These are phyloP conservation scores for Maccullochella peelii DNA, from an alignment of 2,113 vertebrate genomes.

Conservation along the genomic window DNA sequence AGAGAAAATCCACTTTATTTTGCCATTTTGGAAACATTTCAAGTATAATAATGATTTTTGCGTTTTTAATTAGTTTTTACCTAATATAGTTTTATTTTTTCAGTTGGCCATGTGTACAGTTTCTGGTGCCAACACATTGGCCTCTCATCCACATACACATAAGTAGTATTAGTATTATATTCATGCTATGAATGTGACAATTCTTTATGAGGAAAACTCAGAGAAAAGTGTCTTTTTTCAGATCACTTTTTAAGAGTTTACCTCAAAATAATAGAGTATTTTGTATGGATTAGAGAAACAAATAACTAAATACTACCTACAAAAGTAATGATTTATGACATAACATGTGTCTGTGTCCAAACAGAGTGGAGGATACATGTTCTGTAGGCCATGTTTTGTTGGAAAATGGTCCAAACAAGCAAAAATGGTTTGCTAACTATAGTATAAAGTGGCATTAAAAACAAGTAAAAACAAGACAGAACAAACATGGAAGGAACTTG, in stretches of 20 bases:
- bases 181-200: not conserved
- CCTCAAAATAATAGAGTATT: not conserved
- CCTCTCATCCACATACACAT: not conserved
- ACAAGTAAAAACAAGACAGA: too few relatives aligned
- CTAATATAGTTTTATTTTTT: not conserved
- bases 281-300: not conserved
- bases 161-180: not conserved
- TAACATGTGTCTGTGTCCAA: too few relatives aligned
- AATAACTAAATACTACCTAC: not conserved
- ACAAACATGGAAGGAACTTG: too few relatives aligned
- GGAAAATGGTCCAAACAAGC: not conserved
- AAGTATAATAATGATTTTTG: constrained; percentile 6
- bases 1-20: not conserved
- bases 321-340: not conserved
- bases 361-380: too few relatives aligned
- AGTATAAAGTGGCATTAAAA: too few relatives aligned
- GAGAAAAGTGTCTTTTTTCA: too few relatives aligned
- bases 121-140: not conserved
- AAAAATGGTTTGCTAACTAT: too few relatives aligned
- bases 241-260: not conserved
- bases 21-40: not conserved
- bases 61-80: not conserved
- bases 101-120: not conserved
- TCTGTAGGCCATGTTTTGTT: not conserved
- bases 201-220: not conserved